A percentile compares a stretch with the other conserved stretches of the same genome.
Evolutionary conservation across 2,888 invertebrate species (phyloP).

Genomic region (Eilema sororculum): DNA sequence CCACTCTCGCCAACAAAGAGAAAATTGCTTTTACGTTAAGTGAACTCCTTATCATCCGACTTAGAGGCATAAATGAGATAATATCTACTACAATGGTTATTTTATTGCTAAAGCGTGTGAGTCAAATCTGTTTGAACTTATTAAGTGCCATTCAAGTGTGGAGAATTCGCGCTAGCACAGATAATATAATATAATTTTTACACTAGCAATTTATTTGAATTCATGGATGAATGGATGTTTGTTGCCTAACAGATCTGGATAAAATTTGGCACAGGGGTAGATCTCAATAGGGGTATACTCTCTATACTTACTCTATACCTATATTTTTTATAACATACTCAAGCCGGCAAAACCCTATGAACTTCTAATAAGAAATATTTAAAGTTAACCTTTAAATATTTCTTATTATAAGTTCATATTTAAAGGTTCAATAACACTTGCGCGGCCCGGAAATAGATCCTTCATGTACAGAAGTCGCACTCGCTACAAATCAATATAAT

Average conservation of each 20-base stretch:
- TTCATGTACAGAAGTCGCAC: neutral
- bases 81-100: neutral
- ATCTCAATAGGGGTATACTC: neutral
- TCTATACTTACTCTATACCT: too few species aligned
- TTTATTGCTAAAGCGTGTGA: neutral
- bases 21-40: conserved; percentile 49
- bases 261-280: neutral
- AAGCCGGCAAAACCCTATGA: neutral
- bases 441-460: neutral
- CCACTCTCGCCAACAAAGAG: conserved; percentile 50
- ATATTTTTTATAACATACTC: neutral
- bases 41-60: conserved; percentile 35
- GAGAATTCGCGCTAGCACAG: too few species aligned
- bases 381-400: too few species aligned
- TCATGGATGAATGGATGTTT: neutral
- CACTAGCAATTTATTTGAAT: neutral
- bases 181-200: too few species aligned
- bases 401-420: too few species aligned
- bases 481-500: neutral
- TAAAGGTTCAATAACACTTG: neutral
- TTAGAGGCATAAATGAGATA: neutral
- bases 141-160: neutral
- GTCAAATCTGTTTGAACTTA: neutral
- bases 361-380: too few species aligned
- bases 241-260: neutral